Conservation (phyloP, 2,113 vertebrate genomes). For the Cygnus atratus region DNA sequence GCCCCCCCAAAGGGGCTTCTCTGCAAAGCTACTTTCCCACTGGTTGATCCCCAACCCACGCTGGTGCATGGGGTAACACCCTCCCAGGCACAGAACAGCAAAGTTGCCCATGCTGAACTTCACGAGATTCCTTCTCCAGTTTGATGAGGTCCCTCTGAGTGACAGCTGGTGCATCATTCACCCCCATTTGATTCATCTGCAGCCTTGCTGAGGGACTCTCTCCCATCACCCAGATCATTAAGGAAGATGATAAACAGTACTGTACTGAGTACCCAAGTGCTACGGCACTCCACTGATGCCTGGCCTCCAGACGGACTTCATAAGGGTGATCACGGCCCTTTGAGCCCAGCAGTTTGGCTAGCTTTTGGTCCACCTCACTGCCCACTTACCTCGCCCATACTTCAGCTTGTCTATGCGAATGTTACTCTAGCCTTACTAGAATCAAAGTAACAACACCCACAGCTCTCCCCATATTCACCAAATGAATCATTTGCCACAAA, state of each 20-base stretch:
- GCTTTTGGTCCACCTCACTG: background rate
- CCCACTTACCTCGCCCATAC: background rate
- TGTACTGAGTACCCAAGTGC: background rate
- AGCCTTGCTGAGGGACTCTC: background rate
- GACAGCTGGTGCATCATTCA: background rate
- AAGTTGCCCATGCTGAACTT: background rate
- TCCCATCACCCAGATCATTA: background rate
- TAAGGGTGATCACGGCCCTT: background rate
- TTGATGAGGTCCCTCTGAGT: background rate
- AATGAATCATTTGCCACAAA: background rate
- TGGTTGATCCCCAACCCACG: background rate
- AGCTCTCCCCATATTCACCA: background rate
- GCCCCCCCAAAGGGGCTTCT: accelerated
- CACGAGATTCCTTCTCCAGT: background rate
- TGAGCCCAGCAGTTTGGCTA: background rate
- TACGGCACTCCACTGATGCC: background rate
- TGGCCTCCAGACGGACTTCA: background rate
- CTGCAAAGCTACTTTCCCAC: background rate
- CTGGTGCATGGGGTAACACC: background rate
- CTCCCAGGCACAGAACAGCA: background rate
- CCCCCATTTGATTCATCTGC: background rate
- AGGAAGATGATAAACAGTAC: background rate
- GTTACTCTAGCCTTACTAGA: background rate
- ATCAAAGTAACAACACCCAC: background rate
- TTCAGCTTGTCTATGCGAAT: background rate